phyloP scores from a whole-genome alignment of 2,797 vertebrate species.

The Alfaro cultratus region DNA sequence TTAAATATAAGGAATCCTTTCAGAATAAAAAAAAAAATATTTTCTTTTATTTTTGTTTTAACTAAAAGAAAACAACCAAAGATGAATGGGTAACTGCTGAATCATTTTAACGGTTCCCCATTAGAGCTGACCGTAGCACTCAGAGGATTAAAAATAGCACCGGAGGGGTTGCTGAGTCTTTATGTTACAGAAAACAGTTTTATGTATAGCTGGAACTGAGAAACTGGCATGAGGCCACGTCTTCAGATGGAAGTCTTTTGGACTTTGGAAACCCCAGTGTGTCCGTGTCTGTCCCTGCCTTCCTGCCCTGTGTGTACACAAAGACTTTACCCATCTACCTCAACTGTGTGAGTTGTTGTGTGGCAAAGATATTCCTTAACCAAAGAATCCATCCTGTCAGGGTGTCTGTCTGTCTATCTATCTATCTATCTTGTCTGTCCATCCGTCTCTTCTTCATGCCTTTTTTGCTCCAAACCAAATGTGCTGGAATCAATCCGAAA shows the following conservation, averaged over 20 bases:
- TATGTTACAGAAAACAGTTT: constrained; percentile 62
- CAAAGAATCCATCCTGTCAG: constrained; percentile 87
- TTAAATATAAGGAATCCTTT: constrained; percentile 49
- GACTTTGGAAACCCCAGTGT: constrained; percentile 65
- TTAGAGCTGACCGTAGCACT: constrained; percentile 71
- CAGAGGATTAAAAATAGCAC: constrained; percentile 73
- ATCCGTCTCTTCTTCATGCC: constrained; percentile 80
- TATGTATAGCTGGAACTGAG: constrained; percentile 76
- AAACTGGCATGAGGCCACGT: constrained; percentile 75
- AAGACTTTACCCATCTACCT: constrained; percentile 87
- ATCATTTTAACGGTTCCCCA: constrained; percentile 64
- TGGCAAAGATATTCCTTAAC: constrained; percentile 85
- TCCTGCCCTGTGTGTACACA: constrained; percentile 73
- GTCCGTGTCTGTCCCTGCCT: constrained; percentile 43
- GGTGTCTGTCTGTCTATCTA: constrained; percentile 73
- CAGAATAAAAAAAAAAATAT: constrained; percentile 10
- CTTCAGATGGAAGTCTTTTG: constrained; percentile 74
- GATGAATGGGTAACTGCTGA: constrained; percentile 73
- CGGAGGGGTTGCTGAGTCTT: constrained; percentile 60
- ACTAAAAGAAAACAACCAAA: constrained; percentile 70
- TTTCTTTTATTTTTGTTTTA: constrained; percentile 26
- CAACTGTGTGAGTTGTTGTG: constrained; percentile 84
- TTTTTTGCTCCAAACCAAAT: constrained; percentile 81
- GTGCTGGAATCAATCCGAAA: constrained; percentile 86
- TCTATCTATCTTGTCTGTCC: constrained; percentile 68